Conservation (phyloP, 1,140 invertebrate species). For the Vollenhovia emeryi region DNA sequence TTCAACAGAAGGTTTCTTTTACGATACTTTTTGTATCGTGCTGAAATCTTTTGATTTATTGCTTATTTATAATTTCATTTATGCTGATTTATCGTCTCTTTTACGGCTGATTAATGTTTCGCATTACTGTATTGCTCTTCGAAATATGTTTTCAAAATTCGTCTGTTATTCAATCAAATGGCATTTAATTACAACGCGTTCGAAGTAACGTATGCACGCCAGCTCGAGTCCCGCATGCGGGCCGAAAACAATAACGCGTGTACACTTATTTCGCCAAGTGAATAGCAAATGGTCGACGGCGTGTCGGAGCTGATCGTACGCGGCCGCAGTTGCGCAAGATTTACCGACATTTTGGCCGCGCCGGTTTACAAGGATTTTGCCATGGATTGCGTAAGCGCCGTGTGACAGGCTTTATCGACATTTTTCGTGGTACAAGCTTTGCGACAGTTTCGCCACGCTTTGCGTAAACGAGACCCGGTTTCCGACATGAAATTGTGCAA, state of each 20-base stretch:
- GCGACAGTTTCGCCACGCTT: slow-evolving; percentile 31
- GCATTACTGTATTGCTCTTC: neutral
- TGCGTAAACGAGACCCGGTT: slow-evolving; percentile 3
- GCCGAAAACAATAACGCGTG: slow-evolving; percentile 38
- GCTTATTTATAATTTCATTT: neutral
- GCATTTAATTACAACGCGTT: neutral
- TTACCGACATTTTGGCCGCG: slow-evolving; percentile 44
- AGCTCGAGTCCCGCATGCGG: slow-evolving; percentile 35
- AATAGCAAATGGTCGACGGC: slow-evolving; percentile 65
- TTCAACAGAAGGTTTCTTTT: neutral
- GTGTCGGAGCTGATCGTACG: slow-evolving; percentile 21
- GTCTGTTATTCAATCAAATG: neutral
- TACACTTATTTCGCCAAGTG: slow-evolving; percentile 53
- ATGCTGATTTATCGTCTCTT: neutral
- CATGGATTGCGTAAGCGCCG: slow-evolving; percentile 49
- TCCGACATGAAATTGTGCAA: neutral
- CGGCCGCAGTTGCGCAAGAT: slow-evolving; percentile 55
- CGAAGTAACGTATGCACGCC: neutral
- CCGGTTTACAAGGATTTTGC: slow-evolving; percentile 55
- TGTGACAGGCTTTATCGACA: slow-evolving; percentile 41
- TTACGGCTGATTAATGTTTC: neutral
- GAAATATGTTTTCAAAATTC: neutral
- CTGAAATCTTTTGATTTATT: neutral
- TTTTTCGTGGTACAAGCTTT: slow-evolving; percentile 21
- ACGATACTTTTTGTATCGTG: neutral